Evolutionary conservation across 2,888 invertebrate genomes (phyloP).

Genomic region (Drosophila mulleri): DNA sequence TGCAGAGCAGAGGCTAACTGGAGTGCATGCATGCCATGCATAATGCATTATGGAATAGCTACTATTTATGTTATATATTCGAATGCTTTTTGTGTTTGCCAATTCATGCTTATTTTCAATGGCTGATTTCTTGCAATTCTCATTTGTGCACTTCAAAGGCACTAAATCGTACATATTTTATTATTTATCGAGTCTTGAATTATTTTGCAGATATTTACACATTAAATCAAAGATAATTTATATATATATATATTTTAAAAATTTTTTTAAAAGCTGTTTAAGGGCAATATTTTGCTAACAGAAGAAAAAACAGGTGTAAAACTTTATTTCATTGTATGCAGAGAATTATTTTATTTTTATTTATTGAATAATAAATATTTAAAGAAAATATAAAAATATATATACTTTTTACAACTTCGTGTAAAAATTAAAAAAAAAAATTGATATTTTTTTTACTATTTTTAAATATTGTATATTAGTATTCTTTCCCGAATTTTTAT

Average conservation of each 20-base stretch:
- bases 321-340: too few species aligned
- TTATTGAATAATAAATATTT: too few species aligned
- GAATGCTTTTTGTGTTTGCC: conserved; percentile 30
- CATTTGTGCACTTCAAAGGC: neutral
- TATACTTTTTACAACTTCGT: too few species aligned
- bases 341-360: too few species aligned
- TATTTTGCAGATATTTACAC: neutral
- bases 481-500: too few species aligned
- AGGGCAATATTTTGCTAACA: too few species aligned
- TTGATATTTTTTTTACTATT: too few species aligned
- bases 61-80: conserved; percentile 4
- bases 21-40: neutral
- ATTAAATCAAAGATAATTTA: neutral
- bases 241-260: neutral
- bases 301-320: too few species aligned
- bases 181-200: neutral
- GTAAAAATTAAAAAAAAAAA: too few species aligned
- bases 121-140: neutral
- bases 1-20: neutral
- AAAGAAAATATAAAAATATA: too few species aligned
- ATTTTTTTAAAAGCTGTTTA: too few species aligned
- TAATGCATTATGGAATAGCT: neutral
- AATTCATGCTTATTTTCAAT: conserved; percentile 7
- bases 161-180: neutral
- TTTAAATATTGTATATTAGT: too few species aligned